Conservation (phyloP, 2,113 vertebrate genomes). For the Colius striatus region DNA sequence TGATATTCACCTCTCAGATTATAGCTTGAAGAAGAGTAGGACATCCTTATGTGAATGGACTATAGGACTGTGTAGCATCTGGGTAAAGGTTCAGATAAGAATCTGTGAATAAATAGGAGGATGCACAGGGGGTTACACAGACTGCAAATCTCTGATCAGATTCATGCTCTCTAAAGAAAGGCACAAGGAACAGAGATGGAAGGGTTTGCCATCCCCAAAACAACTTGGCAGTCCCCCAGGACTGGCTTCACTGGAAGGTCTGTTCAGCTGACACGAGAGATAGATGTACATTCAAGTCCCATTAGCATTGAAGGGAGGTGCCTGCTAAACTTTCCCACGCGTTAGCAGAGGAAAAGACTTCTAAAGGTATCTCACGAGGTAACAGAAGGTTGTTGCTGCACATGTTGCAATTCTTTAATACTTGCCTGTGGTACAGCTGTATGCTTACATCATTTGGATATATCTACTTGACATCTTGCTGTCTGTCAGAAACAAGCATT, state of each 20-base stretch:
- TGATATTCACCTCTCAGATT: background rate
- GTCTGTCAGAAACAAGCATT: slow-evolving; percentile 16
- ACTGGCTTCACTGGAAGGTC: background rate
- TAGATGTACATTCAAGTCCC: slow-evolving; percentile 37
- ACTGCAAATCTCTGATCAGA: background rate
- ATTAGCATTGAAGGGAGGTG: slow-evolving; percentile 40
- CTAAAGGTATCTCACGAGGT: background rate
- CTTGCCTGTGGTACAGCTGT: background rate
- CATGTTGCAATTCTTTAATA: background rate
- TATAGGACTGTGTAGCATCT: background rate
- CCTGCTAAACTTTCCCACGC: slow-evolving; percentile 54
- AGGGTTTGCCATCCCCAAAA: background rate
- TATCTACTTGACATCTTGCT: background rate
- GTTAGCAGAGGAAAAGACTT: background rate
- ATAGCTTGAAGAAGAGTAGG: background rate
- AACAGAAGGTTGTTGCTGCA: slow-evolving; percentile 7
- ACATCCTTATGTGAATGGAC: background rate
- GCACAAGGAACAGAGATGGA: background rate
- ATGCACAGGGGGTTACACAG: background rate
- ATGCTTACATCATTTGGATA: background rate
- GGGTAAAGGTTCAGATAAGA: background rate
- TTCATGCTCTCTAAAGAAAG: background rate
- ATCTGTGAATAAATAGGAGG: background rate
- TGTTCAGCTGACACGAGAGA: slow-evolving; percentile 56
- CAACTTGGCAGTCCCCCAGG: slow-evolving; percentile 40